Evolutionary conservation across 2,797 vertebrate species (phyloP).

Genomic region (Yasuhikotakia modesta): DNA sequence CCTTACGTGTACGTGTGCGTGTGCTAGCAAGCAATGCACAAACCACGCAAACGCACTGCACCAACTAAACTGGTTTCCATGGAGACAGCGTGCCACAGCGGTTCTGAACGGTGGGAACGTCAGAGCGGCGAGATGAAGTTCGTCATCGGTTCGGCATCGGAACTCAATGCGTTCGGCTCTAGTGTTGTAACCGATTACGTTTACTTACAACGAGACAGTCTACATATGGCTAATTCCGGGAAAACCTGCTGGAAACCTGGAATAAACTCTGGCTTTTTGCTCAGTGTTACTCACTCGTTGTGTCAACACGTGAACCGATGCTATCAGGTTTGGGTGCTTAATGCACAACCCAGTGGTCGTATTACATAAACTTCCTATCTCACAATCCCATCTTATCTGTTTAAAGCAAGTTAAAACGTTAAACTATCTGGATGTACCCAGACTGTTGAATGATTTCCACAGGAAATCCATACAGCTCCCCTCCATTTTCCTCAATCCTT

Average conservation of each 20-base stretch:
- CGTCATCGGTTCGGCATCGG: slow-evolving; percentile 31
- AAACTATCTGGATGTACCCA: no score
- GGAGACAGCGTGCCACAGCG: slow-evolving; percentile 68
- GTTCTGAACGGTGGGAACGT: slow-evolving; percentile 44
- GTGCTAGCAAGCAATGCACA: slow-evolving; percentile 35
- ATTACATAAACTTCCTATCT: no score
- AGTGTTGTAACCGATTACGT: slow-evolving; percentile 28
- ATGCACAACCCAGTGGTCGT: background rate
- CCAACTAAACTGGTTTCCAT: slow-evolving; percentile 71
- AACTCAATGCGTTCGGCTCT: slow-evolving; percentile 40
- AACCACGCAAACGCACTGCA: slow-evolving; percentile 66
- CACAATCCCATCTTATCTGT: no score
- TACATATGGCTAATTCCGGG: slow-evolving; percentile 38
- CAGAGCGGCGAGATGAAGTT: slow-evolving; percentile 38
- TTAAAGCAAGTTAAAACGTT: no score
- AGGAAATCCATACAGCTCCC: no score
- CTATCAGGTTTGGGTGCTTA: no score
- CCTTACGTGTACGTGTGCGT: background rate
- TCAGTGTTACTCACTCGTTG: no score
- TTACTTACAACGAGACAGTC: slow-evolving; percentile 1
- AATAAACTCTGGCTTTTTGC: background rate
- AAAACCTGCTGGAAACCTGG: background rate
- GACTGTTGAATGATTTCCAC: no score
- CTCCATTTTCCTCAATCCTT: no score
- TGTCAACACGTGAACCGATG: no score